Base-by-base conservation (phyloP, 1,140 invertebrate species). In the Chironomus striatipennis region DNA sequence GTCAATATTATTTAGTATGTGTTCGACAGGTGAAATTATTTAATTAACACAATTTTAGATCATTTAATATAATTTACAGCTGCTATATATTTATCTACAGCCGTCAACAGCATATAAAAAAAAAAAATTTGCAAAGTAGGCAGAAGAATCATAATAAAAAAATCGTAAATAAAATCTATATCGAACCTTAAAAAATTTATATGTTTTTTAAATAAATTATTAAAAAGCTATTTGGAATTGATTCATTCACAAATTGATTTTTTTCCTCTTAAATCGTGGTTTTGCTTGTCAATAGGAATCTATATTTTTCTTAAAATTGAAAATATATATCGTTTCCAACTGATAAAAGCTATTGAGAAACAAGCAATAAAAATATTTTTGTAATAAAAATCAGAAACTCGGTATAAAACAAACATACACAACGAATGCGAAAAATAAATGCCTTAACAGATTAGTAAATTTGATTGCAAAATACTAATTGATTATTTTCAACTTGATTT, bases 21-120 rank as follows among this genome's bases (percentile, higher is more conserved):
- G 47, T 57, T 57, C 47, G 47, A 57, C 47, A 57, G 47, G 47
- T 57, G 47, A 57, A 57, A 57, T 57, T 57, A n/a, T 57, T 57
- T 57, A 57, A 57, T 57, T 57, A 57, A 57, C 47, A 15, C 47
- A 57, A 57, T 57, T 57, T n/a, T 15, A 57, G 12, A 57, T 57
- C 47, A 34, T 34, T 34, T 34, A 2, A 5, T 57, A 57, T 57
- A 57, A 57, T 57, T 57, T 57, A 57, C 47, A 57, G 47, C 47
- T 57, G 47, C 47, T n/a, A 57, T 57, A 15, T 12, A 15, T 57
- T 57, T n/a, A 57, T n/a, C 12, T 12, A 12, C n/a, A 4, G 5
- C 8, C 47, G 12, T 57, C 47, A 57, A 57, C 47, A 57, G 47
- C 9, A 57, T n/a, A 57, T 57, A 12, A 57, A 57, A n/a, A 57